Conservation (phyloP, 92 coral and sea anemone genomes). For the Palythoa heliodiscus region DNA sequence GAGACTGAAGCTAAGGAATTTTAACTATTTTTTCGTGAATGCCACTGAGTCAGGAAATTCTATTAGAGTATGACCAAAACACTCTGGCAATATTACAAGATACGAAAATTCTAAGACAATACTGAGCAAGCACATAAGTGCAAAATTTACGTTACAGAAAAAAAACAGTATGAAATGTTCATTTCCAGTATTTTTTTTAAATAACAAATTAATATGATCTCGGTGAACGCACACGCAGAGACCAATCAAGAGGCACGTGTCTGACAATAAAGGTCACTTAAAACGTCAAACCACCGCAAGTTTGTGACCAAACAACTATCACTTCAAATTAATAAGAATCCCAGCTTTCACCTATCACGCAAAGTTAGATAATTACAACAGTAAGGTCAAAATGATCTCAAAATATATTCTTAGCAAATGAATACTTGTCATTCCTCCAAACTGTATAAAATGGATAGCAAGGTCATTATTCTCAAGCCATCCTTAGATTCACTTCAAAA, state of each 20-base stretch:
- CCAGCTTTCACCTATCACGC: constrained; percentile 2
- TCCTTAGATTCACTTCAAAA: background rate
- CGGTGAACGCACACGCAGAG: background rate
- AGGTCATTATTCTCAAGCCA: background rate
- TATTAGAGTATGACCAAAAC: background rate
- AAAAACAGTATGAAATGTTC: background rate
- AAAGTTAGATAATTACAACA: constrained; percentile 17
- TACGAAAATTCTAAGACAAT: background rate
- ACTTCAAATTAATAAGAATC: background rate
- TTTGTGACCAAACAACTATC: background rate
- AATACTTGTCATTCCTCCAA: constrained; percentile 16
- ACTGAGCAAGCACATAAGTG: background rate
- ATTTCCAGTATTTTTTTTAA: background rate
- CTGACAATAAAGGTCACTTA: background rate
- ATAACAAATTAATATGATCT: background rate
- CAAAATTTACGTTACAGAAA: background rate
- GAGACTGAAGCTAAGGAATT: background rate
- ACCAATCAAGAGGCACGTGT: background rate
- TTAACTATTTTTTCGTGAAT: background rate
- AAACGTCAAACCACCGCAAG: background rate
- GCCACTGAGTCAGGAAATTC: background rate
- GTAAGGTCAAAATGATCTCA: background rate
- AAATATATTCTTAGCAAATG: background rate
- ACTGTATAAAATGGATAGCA: background rate
- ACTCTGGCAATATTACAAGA: background rate